Percentiles rank a stretch among this genome's conserved stretches.
These are phyloP conservation scores for Chelonia mydas DNA, from an alignment of 2,797 vertebrate genomes.

Conservation along the genomic window DNA sequence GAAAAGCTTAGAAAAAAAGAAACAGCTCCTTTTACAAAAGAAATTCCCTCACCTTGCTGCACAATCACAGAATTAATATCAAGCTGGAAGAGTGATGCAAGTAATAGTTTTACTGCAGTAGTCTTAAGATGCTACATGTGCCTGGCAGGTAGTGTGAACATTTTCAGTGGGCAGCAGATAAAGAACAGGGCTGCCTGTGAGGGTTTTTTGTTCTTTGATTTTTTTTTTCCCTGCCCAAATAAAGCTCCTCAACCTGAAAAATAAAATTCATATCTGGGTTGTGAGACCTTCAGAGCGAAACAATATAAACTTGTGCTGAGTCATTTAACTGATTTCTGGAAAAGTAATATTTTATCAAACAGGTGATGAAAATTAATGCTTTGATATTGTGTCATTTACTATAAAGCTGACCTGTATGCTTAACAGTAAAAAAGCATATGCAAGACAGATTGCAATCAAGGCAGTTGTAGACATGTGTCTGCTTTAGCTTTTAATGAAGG, in stretches of 20 bases:
- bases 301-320: background rate
- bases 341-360: too few relatives aligned
- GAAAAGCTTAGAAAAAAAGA: slow-evolving; percentile 71
- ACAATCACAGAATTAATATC: slow-evolving; percentile 40
- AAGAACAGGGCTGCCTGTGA: background rate
- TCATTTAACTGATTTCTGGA: background rate
- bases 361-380: background rate
- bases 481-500: background rate
- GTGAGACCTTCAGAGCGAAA: background rate
- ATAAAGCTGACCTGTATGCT: background rate
- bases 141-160: background rate
- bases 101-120: background rate
- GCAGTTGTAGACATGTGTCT: background rate
- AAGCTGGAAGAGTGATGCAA: background rate
- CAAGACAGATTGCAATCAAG: background rate
- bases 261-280: background rate
- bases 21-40: slow-evolving; percentile 73
- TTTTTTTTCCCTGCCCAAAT: background rate
- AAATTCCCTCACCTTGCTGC: slow-evolving; percentile 83
- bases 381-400: background rate
- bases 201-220: background rate
- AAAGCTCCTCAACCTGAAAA: background rate
- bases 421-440: background rate
- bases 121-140: background rate
- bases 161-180: background rate